Evolutionary conservation across 2,797 vertebrate species (phyloP), one percentile per base, ranked within the genome.

Genomic region (Scyliorhinus canicula): DNA sequence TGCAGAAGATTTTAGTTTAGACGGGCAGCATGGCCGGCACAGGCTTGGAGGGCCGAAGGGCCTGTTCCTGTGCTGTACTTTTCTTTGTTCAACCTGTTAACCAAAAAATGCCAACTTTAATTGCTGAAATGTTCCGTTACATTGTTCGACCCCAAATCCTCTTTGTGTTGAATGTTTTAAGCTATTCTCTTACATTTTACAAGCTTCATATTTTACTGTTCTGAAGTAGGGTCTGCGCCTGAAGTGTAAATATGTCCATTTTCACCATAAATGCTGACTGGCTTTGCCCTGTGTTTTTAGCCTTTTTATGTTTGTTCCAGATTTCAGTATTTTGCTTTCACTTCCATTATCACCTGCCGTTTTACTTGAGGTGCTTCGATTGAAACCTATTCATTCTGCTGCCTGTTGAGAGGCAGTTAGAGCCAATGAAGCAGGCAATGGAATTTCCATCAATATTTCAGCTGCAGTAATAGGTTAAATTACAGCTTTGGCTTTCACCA

Each of bases 371-470:
- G 67, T 52, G 44, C 47, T 52, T 65, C 9, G n/a, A 44, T 91
- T 94, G 44, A 93, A 65, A 71, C 11, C 40, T 67, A 65, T 69
- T 90, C 47, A 50, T 31, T 69, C 67, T 71, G 44, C 50, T 69
- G 31, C 4, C 19, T 31, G 67, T 94, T 52, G 6, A 14, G 21
- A 84, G 19, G 55, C 21, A 60, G 55, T 44, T 95, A 28, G 96
- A 40, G 96, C 96, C 96, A 96, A 95, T 95, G 96, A 96, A 96
- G 96, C 95, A 96, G 96, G 95, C 96, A 93, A 97, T 98, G 97
- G 98, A 98, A 98, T 98, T 98, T 97, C 96, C 97, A 97, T 99
- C 96, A 97, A 99, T 99, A 98, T 99, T 99, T 98, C 96, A 99
- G 95, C 65, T 0, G 69, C 40, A 77, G 96, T 95, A 97, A 95